Evolutionary conservation across 2,113 vertebrate species (phyloP).

Genomic region (Larimichthys polyactis): DNA sequence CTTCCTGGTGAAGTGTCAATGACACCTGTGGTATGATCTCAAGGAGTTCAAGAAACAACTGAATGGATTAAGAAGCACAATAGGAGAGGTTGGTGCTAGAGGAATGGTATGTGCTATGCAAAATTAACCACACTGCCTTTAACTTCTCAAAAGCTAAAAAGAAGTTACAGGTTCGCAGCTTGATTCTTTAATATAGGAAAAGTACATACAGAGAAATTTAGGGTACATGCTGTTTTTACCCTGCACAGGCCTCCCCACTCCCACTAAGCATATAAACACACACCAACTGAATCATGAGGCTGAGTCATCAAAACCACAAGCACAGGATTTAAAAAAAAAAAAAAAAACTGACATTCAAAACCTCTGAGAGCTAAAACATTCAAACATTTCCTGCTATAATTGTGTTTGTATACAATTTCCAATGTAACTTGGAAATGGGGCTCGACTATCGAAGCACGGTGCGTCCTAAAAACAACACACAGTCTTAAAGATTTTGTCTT

Average conservation of each 20-base stretch:
- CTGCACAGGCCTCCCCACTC: not conserved
- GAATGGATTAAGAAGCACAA: not conserved
- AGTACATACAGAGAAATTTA: not conserved
- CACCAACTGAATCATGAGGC: slow-evolving; percentile 38
- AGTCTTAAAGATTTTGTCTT: not conserved
- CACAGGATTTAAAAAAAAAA: slow-evolving; percentile 7
- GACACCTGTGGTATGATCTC: slow-evolving; percentile 28
- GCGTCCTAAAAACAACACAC: not conserved
- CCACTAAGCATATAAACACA: slow-evolving; percentile 19
- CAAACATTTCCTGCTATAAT: not conserved
- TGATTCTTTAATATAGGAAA: not conserved
- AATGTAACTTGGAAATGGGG: slow-evolving; percentile 2
- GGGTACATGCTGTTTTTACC: not conserved
- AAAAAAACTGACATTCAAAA: slow-evolving; percentile 8
- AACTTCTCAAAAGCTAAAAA: slow-evolving; percentile 2
- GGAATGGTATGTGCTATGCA: not conserved
- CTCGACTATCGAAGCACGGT: not conserved
- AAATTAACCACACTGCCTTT: not conserved
- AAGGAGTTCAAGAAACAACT: not conserved
- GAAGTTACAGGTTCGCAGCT: not conserved
- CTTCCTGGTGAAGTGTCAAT: slow-evolving; percentile 12
- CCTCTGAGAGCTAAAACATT: not conserved
- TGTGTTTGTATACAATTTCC: not conserved
- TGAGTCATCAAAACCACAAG: slow-evolving; percentile 70
- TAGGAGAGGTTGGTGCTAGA: not conserved